Percentiles rank a stretch among this genome's conserved stretches.
phyloP scores from a whole-genome alignment of 2,888 invertebrate genomes.

The Erpobdella octoculata region DNA sequence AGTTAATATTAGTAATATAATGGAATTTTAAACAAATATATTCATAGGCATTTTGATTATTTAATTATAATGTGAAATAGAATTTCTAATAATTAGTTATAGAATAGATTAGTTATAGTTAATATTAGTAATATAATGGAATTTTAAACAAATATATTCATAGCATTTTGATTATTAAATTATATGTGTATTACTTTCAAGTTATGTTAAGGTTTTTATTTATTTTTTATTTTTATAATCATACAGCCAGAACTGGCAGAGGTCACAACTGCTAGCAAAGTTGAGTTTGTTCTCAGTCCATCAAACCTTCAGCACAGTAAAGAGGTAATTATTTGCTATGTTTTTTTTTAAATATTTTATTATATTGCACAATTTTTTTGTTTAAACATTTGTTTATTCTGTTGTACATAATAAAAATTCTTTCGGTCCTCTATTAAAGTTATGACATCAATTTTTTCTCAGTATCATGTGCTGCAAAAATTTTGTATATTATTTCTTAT shows the following conservation, averaged over 20 bases:
- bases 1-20: neutral
- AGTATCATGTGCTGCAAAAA: no score
- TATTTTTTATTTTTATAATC: no score
- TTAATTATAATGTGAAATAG: neutral
- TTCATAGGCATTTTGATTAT: neutral
- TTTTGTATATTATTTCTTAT: no score
- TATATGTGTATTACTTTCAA: neutral
- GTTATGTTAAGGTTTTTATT: neutral
- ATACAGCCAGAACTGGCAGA: neutral
- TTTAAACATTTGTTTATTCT: no score
- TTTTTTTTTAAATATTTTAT: no score
- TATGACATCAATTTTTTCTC: no score
- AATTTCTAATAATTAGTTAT: no score
- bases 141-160: neutral
- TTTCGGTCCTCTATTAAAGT: no score
- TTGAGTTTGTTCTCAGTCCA: neutral
- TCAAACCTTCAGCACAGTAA: neutral
- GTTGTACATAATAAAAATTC: no score
- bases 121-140: neutral
- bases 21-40: neutral
- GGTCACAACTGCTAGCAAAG: neutral
- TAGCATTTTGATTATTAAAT: neutral
- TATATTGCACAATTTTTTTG: no score
- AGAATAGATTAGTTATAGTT: neutral
- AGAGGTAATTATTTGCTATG: no score